Percentiles rank a stretch among this genome's conserved stretches.
Evolutionary conservation across 2,113 vertebrate species (phyloP).

Genomic region (Perca fluviatilis): DNA sequence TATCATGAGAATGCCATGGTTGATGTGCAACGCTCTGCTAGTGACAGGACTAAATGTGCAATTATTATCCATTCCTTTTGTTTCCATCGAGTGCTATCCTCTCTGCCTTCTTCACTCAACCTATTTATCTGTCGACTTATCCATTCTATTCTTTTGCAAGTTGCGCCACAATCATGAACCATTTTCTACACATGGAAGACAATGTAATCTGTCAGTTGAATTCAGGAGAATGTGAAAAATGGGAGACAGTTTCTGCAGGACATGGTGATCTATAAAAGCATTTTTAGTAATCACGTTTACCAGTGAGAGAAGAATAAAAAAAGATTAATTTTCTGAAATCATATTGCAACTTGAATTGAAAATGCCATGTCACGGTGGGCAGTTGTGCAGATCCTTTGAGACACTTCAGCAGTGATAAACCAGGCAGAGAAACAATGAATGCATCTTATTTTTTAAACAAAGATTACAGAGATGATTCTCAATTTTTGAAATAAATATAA

Average conservation of each 20-base stretch:
- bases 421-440: not conserved
- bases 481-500: not conserved
- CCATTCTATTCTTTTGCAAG: constrained; percentile 35
- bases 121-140: constrained; percentile 62
- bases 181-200: constrained; percentile 43
- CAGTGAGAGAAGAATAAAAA: not conserved
- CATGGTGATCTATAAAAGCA: not conserved
- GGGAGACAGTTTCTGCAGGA: not conserved
- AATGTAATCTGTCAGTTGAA: constrained; percentile 26
- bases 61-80: constrained; percentile 74
- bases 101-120: constrained; percentile 47
- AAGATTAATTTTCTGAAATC: not conserved
- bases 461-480: not conserved
- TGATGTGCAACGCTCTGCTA: constrained; percentile 52
- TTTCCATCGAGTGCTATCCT: constrained; percentile 59
- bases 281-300: constrained; percentile 9
- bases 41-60: constrained; percentile 72
- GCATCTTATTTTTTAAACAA: not conserved
- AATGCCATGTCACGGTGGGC: constrained; percentile 9
- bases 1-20: constrained; percentile 55
- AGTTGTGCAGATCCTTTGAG: not conserved
- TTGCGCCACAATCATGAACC: constrained; percentile 30
- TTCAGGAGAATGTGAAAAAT: constrained; percentile 2
- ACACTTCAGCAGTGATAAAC: not conserved
- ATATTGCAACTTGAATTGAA: not conserved